These are phyloP conservation scores for Luscinia luscinia DNA, from an alignment of 2,797 vertebrate genomes.

Conservation along the genomic window DNA sequence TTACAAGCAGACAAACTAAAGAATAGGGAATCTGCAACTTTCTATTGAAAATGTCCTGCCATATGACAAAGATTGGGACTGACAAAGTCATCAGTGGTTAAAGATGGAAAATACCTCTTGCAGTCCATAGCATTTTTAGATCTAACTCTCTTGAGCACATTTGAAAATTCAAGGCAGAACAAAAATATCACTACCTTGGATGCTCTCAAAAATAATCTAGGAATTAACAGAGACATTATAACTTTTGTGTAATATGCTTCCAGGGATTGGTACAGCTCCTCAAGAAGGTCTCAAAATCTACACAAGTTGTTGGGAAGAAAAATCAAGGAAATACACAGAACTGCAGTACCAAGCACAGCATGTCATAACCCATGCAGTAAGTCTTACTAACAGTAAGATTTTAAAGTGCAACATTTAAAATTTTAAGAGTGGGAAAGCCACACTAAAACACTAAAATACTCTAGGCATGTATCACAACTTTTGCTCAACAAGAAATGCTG, in stretches of 20 bases:
- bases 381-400: neutral
- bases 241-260: neutral
- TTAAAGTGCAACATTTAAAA: neutral
- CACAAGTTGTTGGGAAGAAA: neutral
- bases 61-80: neutral
- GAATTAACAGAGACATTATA: neutral
- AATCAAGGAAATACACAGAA: neutral
- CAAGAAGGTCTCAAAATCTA: neutral
- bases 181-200: neutral
- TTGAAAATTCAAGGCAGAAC: neutral
- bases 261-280: neutral
- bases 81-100: neutral
- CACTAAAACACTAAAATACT: neutral
- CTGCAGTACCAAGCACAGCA: neutral
- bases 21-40: neutral
- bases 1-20: neutral
- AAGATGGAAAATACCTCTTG: neutral
- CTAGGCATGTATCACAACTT: neutral
- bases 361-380: neutral
- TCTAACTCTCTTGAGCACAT: neutral
- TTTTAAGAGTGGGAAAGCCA: neutral
- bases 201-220: neutral
- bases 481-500: neutral
- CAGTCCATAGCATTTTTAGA: neutral
- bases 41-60: neutral